Evolutionary conservation across 2,113 vertebrate genomes (phyloP), one percentile per base, ranked within the genome.

Genomic region (Sporophila hypoxantha): DNA sequence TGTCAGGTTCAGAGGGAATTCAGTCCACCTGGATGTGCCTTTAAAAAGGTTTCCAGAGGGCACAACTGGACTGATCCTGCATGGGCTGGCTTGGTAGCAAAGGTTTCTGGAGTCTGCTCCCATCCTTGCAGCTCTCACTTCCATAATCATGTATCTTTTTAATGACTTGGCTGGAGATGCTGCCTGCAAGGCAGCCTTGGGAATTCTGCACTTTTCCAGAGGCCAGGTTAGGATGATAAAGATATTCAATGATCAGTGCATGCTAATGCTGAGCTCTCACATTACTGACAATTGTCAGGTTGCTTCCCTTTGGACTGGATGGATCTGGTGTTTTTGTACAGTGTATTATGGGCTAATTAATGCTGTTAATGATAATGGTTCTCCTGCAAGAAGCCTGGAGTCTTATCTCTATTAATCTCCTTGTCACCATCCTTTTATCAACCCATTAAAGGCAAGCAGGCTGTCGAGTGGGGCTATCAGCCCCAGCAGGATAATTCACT

Each of bases 271-370:
- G 37, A 69, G 60, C 81, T 76, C 62, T 92, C 91, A 49, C 6
- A 50, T 92, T 91, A 67, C 95, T 80, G 94, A 67, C 89, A 83
- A 87, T 75, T 76, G 47, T 90, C 91, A 83, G 93, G 79, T 95
- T 84, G 30, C 92, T 90, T 84, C 95, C 91, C 90, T 79, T 89
- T 55, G 49, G 85, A 91, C 88, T 75, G 67, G 82, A 42, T 37
- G 84, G 66, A 67, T 94, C 91, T 91, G 89, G 76, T 89, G 93
- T 27, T 27, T 79, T 90, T 62, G 88, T 87, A 59, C 86, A 88
- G 94, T 96, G 88, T 95, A 96, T 97, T 96, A 96, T 41, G 86
- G 94, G 91, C 96, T 97, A 96, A 97, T 97, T 97, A 97, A 96
- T 79, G 90, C 94, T 91, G 91, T 91, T 97, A 95, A 97, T 96